These are phyloP conservation scores for Syritta pipiens DNA, from an alignment of 2,888 invertebrate species.

Conservation along the genomic window DNA sequence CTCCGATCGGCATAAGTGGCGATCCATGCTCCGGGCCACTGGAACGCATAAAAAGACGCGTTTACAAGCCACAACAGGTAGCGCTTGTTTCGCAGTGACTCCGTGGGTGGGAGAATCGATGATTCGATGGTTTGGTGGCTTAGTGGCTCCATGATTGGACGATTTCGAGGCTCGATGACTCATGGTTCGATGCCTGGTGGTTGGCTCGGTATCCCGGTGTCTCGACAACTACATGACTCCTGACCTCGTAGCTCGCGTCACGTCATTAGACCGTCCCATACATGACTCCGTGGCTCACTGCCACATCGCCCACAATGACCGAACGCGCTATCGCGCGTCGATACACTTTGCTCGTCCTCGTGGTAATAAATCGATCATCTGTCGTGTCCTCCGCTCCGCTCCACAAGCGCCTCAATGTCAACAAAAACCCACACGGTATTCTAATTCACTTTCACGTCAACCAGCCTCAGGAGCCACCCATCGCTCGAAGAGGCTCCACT, in stretches of 20 bases:
- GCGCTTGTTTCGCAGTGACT: conserved; percentile 3
- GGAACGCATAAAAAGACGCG: conserved; percentile 43
- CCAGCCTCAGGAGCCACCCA: background rate
- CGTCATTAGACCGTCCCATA: no score
- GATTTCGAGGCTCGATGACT: no score
- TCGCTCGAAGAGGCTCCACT: conserved; percentile 35
- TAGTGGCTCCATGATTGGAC: no score
- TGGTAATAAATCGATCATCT: conserved; percentile 50
- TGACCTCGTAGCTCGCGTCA: no score
- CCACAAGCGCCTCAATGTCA: background rate
- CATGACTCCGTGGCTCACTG: conserved; percentile 7
- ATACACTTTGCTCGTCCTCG: no score
- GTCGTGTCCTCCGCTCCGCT: conserved; percentile 11
- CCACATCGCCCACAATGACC: conserved; percentile 10
- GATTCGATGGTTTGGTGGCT: no score
- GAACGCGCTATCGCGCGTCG: background rate
- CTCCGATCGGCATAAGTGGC: conserved; percentile 46
- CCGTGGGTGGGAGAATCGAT: background rate
- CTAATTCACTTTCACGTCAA: conserved; percentile 28
- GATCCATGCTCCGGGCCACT: conserved; percentile 61
- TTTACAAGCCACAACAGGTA: conserved; percentile 40
- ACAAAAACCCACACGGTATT: conserved; percentile 18
- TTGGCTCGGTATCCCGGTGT: no score
- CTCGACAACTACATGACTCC: no score
- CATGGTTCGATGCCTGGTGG: no score